Conservation (phyloP, 1,140 invertebrate genomes). For the Calosoma granatense region DNA sequence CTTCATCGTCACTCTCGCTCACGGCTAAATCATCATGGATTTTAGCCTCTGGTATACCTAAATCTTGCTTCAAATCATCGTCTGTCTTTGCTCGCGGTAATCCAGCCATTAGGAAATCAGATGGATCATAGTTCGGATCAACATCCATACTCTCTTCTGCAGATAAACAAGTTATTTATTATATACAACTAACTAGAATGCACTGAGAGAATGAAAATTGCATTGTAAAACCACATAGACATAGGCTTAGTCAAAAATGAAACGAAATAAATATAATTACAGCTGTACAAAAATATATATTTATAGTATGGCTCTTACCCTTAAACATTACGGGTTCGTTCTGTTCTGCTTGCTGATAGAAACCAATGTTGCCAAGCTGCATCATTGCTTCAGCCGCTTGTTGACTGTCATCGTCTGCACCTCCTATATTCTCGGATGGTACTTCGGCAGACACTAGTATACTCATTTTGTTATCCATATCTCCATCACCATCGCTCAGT, state of each 20-base stretch:
- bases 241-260: background rate
- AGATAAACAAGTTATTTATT: constrained; percentile 15
- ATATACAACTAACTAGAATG: background rate
- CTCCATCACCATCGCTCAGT: constrained; percentile 44
- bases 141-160: constrained; percentile 68
- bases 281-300: constrained; percentile 13
- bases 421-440: constrained; percentile 39
- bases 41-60: constrained; percentile 22
- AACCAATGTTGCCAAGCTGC: constrained; percentile 63
- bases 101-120: constrained; percentile 62
- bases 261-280: constrained; percentile 21
- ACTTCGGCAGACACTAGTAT: constrained; percentile 40
- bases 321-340: constrained; percentile 26
- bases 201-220: background rate
- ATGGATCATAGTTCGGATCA: constrained; percentile 78
- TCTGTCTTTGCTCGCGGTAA: constrained; percentile 30
- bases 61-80: constrained; percentile 21
- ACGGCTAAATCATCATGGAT: constrained; percentile 68
- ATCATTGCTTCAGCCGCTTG: constrained; percentile 79
- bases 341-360: constrained; percentile 41
- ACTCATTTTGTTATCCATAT: constrained; percentile 39
- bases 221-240: background rate
- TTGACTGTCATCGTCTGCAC: constrained; percentile 61
- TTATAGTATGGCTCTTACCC: constrained; percentile 19
- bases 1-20: constrained; percentile 69